Percentiles rank a stretch among this genome's conserved stretches.
Conservation (phyloP, 1,140 invertebrate genomes). For the Glossosoma conforme region DNA sequence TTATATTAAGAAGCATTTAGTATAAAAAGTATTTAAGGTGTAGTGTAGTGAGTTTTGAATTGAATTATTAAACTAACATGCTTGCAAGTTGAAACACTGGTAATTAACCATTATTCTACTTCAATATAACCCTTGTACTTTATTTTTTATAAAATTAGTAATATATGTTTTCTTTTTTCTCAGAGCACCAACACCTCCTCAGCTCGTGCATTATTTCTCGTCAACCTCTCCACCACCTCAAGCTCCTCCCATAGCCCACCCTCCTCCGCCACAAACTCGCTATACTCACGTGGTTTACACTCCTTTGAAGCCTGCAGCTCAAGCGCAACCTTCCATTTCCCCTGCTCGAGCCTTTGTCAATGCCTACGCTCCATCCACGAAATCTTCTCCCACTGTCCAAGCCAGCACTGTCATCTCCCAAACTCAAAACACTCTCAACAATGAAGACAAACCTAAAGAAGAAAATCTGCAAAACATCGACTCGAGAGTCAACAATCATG, state of each 20-base stretch:
- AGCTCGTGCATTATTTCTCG: conserved; percentile 17
- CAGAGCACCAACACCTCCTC: conserved; percentile 19
- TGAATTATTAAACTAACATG: no score
- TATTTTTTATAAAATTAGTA: no score
- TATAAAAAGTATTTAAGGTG: no score
- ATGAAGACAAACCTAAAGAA: conserved; percentile 34
- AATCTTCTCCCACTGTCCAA: conserved; percentile 10
- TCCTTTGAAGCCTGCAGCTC: conserved; percentile 22
- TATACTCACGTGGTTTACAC: conserved; percentile 43
- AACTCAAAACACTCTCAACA: background rate
- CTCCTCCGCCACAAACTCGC: conserved; percentile 33
- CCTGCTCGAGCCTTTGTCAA: conserved; percentile 37
- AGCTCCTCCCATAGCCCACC: conserved; percentile 33
- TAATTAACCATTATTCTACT: no score
- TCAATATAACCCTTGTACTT: no score
- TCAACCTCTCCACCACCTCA: conserved; percentile 6
- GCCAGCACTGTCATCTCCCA: conserved; percentile 19
- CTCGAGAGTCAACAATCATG: conserved; percentile 1
- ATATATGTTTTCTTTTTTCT: conserved; percentile 2
- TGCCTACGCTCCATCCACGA: conserved; percentile 36
- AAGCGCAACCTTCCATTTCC: conserved; percentile 34
- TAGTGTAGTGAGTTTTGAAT: no score
- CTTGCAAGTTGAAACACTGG: no score
- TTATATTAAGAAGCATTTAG: no score
- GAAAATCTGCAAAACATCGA: conserved; percentile 31